Evolutionary conservation across 2,113 vertebrate species (phyloP), one percentile per base, ranked within the genome.

Genomic region (Potamarius usumacintae): DNA sequence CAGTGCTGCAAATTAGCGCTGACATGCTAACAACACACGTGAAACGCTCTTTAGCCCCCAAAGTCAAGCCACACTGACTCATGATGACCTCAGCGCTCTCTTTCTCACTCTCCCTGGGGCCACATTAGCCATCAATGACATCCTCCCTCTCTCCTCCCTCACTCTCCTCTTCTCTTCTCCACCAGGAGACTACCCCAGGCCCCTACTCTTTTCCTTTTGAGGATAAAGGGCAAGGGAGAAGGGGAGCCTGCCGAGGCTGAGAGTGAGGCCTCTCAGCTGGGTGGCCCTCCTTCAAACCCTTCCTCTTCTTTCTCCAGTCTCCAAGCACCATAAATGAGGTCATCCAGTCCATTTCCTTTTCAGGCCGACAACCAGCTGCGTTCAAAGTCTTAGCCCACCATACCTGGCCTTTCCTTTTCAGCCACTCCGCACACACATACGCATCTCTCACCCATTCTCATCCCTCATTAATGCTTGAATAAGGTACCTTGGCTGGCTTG

Each of bases 11-110:
- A 96, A 97, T 97, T 92, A 95, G 95, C 95, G 94, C 92, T 94
- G 96, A 96, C 96, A 95, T 77, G 92, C 94, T 92, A 93, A 95
- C 95, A 93, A 94, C 93, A 94, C 95, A 94, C 94, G 94, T 93
- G 92, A 94, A 96, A 95, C 90, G 94, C 93, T 93, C 94, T 96
- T 96, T 95, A 95, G 95, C 82, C 93, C 95, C 94, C 94, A 96
- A 96, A 97, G 95, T 96, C 95, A 95, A 93, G 93, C 94, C 94
- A 89, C 95, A 94, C 95, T 93, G 94, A 93, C 94, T 93, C 94
- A 95, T 96, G 95, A 96, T 96, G 95, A 95, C 95, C 91, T 90
- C 83, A 86, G 88, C 92, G 93, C 92, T 30, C 72, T 90, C 88
- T 90, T 58, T 52, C 77, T 74, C 87, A 71, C 72, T 76, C 72